phyloP scores from a whole-genome alignment of 2,797 vertebrate genomes.

The Smutsia gigantea region DNA sequence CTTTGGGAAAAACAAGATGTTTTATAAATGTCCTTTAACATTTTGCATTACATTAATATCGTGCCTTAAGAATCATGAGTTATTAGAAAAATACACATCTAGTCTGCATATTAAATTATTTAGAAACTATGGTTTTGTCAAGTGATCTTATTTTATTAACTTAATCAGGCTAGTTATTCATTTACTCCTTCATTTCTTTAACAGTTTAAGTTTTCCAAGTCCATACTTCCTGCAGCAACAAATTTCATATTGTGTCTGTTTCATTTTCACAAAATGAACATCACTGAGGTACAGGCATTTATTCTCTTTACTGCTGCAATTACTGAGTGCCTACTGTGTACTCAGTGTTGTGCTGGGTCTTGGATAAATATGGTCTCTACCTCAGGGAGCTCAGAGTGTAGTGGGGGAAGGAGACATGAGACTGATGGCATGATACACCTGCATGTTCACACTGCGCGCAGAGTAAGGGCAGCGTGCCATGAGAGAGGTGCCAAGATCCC shows the following conservation, averaged over 20 bases:
- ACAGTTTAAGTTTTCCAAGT: background rate
- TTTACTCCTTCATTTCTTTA: background rate
- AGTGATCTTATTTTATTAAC: background rate
- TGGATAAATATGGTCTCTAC: background rate
- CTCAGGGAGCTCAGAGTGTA: too few species aligned
- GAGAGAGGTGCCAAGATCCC: background rate
- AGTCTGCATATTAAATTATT: background rate
- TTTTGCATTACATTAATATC: background rate
- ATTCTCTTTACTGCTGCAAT: background rate
- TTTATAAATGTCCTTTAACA: background rate
- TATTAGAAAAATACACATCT: background rate
- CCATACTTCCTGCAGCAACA: background rate
- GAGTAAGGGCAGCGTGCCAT: accelerated
- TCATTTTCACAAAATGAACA: background rate
- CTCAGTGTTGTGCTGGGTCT: background rate
- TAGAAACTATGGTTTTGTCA: background rate
- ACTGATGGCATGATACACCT: accelerated
- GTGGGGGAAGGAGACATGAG: background rate
- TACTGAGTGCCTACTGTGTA: background rate
- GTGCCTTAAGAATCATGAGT: background rate
- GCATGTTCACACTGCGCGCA: background rate
- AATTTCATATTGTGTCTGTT: background rate
- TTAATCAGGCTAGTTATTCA: background rate
- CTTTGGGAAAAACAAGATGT: background rate
- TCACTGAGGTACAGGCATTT: background rate